Conservation (phyloP, 1,140 invertebrate genomes). For the Halictus rubicundus region DNA sequence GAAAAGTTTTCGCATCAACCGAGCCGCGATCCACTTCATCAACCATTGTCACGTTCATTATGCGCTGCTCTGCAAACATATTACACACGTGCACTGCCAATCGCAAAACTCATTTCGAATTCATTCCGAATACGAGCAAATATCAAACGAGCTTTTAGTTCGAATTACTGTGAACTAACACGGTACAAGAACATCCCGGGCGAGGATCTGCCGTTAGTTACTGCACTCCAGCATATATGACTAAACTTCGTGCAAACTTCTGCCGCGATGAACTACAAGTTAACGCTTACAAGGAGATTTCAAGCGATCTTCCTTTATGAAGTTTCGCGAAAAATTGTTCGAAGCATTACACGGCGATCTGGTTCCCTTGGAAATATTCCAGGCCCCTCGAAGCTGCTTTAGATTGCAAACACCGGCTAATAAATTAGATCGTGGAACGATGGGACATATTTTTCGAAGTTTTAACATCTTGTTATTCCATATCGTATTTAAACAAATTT, state of each 20-base stretch:
- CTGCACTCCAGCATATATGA: slow-evolving; percentile 21
- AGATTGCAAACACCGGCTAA: not conserved
- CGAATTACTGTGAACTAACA: slow-evolving; percentile 7
- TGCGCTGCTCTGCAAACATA: not conserved
- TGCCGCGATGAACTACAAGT: slow-evolving; percentile 11
- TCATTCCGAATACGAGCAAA: slow-evolving; percentile 10
- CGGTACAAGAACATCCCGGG: slow-evolving; percentile 7
- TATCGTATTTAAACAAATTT: too few relatives aligned
- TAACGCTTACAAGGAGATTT: not conserved
- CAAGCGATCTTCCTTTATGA: not conserved
- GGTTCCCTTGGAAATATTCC: not conserved
- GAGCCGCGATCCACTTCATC: not conserved
- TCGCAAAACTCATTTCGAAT: slow-evolving; percentile 30
- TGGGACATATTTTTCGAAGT: too few relatives aligned
- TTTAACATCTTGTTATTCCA: too few relatives aligned
- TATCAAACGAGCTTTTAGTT: slow-evolving; percentile 25
- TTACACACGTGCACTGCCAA: not conserved
- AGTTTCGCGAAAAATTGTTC: slow-evolving; percentile 4
- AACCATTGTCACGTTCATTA: not conserved
- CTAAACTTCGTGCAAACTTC: slow-evolving; percentile 35
- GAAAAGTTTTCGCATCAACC: not conserved
- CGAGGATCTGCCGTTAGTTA: slow-evolving; percentile 13
- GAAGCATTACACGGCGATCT: not conserved
- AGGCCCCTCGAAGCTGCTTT: too few relatives aligned
- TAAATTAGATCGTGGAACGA: too few relatives aligned